Conservation (phyloP, 2,797 vertebrate species). For the Microcaecilia unicolor region DNA sequence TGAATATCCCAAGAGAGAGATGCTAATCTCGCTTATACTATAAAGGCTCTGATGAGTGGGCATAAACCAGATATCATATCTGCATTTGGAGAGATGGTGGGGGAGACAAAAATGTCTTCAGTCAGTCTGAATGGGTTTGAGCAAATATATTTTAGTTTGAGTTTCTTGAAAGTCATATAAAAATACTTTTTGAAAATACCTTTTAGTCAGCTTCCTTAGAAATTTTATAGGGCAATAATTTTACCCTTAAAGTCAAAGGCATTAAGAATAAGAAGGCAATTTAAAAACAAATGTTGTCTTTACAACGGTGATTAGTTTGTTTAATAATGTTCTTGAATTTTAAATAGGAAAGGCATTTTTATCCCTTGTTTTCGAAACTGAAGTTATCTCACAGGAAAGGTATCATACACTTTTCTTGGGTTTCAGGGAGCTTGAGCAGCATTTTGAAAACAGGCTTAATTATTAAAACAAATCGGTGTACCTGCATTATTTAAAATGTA, state of each 20-base stretch:
- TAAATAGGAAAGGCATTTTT: background rate
- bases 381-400: too few species aligned
- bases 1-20: slow-evolving; percentile 35
- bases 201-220: background rate
- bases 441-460: too few species aligned
- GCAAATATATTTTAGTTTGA: background rate
- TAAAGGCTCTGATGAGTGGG: slow-evolving; percentile 28
- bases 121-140: background rate
- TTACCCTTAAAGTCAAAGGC: background rate
- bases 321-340: slow-evolving; percentile 5
- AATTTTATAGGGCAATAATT: background rate
- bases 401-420: too few species aligned
- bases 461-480: too few species aligned
- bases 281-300: background rate
- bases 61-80: slow-evolving; percentile 6
- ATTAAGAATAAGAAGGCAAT: background rate
- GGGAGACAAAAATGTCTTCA: background rate
- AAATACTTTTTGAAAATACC: too few species aligned
- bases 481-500: too few species aligned
- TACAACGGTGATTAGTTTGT: background rate
- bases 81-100: background rate
- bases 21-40: slow-evolving; percentile 39
- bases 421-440: too few species aligned
- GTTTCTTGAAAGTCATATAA: background rate
- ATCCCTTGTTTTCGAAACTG: background rate